Base-by-base conservation (phyloP, 2,113 vertebrate species). In the Acrocephalus kingi region DNA sequence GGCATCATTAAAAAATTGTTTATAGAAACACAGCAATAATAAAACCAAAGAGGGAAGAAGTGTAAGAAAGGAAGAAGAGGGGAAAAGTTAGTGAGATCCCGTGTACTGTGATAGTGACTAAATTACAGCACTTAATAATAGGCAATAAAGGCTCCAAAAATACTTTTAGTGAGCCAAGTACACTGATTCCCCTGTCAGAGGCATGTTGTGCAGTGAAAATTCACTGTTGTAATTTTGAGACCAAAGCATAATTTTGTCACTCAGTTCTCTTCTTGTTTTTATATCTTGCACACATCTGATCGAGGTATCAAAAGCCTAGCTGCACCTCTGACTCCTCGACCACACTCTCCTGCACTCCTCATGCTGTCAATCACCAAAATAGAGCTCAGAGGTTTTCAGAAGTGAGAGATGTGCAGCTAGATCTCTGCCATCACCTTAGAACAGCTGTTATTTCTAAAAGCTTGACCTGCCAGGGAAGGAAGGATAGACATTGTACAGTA, bases 381-480 rank as follows among this genome's bases (percentile, higher is more conserved):
- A 63, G 23, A 84, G 35, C 90, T 90, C 55, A 33, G 85, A 96
- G 63, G 28, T 51, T 88, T 91, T 75, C 94, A 51, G 55, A 91
- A 89, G 45, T 31, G 37, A 95, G 75, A 89, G 69, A 75, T 28
- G 28, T 73, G 78, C 89, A 91, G 69, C 62, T 88, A 84, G 17
- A 71, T 45, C 92, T 89, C 79, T 93, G 71, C 74, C 80, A 88
- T 89, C 93, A 89, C 93, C 75, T 91, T 58, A 3, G 31, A 94
- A 49, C 85, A 91, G 63, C 75, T 95, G 84, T 23, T 90, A 71
- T n/a, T 81, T 91, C 63, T 84, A 48, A 51, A 91, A 88, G 64
- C 77, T 91, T 94, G 67, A 90, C 46, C 84, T 88, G 79, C 19
- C 74, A 93, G 33, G 49, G 27, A 33, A 91, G 55, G 67, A 96